Evolutionary conservation across 2,113 vertebrate species (phyloP).

Genomic region (Petaurus breviceps): DNA sequence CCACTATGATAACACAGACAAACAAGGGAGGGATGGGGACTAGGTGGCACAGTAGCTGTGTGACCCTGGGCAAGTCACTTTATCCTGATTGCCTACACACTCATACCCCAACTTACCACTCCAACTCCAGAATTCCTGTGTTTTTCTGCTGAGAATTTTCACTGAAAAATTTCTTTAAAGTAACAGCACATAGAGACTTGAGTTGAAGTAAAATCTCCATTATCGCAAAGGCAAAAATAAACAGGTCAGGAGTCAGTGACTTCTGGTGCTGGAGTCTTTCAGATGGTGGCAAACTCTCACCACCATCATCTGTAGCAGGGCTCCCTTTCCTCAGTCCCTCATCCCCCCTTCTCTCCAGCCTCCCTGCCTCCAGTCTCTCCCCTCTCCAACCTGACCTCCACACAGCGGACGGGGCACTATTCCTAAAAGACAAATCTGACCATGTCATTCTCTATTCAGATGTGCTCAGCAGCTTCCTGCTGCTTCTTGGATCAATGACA

Average conservation of each 20-base stretch:
- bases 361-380: neutral
- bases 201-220: neutral
- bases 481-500: neutral
- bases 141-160: neutral
- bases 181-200: constrained; percentile 32
- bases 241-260: neutral
- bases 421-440: constrained; percentile 6
- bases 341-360: neutral
- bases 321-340: constrained; percentile 4
- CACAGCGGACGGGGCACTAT: neutral
- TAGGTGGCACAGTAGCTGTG: too few species aligned
- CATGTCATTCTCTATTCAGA: neutral
- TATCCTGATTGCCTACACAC: too few species aligned
- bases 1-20: neutral
- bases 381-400: neutral
- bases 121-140: too few species aligned
- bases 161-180: constrained; percentile 30
- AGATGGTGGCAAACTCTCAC: neutral
- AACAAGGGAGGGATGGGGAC: neutral
- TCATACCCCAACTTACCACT: too few species aligned
- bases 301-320: neutral
- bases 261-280: neutral
- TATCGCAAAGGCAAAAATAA: constrained; percentile 8
- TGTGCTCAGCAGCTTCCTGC: neutral
- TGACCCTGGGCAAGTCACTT: too few species aligned